phyloP scores from a whole-genome alignment of 2,888 invertebrate genomes.

The Diarsia mendica region DNA sequence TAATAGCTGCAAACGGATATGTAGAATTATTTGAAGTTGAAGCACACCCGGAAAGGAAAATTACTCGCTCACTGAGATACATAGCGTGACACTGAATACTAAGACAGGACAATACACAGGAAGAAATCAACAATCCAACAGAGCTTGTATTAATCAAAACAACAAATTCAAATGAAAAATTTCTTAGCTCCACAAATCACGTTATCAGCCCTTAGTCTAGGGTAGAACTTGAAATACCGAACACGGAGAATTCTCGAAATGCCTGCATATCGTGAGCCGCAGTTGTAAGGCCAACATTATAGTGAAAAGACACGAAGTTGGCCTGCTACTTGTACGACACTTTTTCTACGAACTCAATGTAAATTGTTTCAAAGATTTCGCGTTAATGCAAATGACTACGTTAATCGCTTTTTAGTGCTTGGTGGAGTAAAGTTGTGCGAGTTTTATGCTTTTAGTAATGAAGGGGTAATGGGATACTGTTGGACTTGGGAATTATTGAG shows the following conservation, averaged over 20 bases:
- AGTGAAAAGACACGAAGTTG: constrained; percentile 83
- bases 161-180: constrained; percentile 68
- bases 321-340: constrained; percentile 68
- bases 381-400: constrained; percentile 69
- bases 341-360: constrained; percentile 81
- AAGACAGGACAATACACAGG: constrained; percentile 45
- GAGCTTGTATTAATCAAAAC: constrained; percentile 63
- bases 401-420: constrained; percentile 67
- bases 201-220: constrained; percentile 61
- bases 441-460: constrained; percentile 65
- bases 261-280: constrained; percentile 81
- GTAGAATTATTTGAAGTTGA: constrained; percentile 45
- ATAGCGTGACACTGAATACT: constrained; percentile 47
- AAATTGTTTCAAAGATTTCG: constrained; percentile 72
- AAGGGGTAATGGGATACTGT: constrained; percentile 59
- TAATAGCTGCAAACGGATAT: constrained; percentile 18
- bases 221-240: constrained; percentile 62
- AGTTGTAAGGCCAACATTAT: constrained; percentile 82
- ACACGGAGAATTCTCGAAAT: constrained; percentile 76
- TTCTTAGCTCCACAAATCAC: constrained; percentile 49
- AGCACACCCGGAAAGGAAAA: constrained; percentile 38
- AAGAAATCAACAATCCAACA: constrained; percentile 37
- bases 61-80: constrained; percentile 28
- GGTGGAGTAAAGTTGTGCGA: constrained; percentile 60
- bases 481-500: constrained; percentile 47